phyloP scores from a whole-genome alignment of 2,888 invertebrate species.

The Tiliacea aurago region DNA sequence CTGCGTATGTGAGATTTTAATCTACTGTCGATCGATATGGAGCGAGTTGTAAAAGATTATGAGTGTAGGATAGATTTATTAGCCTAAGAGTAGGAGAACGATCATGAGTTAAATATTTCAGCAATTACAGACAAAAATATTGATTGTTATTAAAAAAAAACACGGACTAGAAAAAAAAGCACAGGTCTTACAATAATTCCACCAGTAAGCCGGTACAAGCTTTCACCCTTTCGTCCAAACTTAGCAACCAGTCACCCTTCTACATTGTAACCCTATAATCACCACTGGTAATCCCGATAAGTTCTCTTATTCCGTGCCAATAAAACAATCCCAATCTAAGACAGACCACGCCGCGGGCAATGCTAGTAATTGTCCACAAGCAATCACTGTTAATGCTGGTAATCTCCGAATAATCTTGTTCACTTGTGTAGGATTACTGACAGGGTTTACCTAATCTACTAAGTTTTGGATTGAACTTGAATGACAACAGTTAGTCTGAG shows the following conservation, averaged over 20 bases:
- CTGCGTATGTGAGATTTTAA: conserved; percentile 52
- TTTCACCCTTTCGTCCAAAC: neutral
- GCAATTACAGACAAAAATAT: neutral
- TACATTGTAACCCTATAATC: neutral
- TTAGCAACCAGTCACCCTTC: neutral
- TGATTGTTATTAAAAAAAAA: neutral
- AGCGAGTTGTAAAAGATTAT: neutral
- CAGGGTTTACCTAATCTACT: neutral
- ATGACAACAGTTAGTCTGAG: neutral
- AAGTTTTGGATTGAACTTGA: conserved; percentile 12
- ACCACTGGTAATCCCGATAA: conserved; percentile 43
- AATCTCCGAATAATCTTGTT: conserved; percentile 17
- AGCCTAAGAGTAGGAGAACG: neutral
- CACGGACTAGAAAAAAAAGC: neutral
- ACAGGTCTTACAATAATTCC: neutral
- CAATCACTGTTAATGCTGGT: conserved; percentile 51
- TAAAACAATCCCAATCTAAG: conserved; percentile 36
- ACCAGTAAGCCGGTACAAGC: neutral
- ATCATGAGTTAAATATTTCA: no score
- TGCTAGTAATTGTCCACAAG: conserved; percentile 50
- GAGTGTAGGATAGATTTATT: neutral
- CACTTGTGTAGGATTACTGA: conserved; percentile 21
- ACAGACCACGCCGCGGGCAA: conserved; percentile 38
- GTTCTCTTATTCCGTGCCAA: conserved; percentile 38
- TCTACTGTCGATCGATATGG: conserved; percentile 39